Conservation (phyloP, 2,113 vertebrate species). For the Leuciscus idus region DNA sequence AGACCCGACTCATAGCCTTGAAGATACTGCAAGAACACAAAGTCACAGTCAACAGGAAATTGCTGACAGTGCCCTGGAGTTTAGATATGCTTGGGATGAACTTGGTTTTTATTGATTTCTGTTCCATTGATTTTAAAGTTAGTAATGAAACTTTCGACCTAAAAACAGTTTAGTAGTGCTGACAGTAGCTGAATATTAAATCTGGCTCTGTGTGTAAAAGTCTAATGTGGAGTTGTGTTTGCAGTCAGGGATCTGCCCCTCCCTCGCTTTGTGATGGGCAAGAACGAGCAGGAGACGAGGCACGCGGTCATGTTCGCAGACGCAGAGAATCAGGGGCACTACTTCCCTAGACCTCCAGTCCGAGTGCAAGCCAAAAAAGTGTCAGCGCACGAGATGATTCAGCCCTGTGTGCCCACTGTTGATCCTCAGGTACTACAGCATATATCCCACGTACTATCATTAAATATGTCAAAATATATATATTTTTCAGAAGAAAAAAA, state of each 20-base stretch:
- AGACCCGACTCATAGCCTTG: conserved; percentile 30
- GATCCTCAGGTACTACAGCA: conserved; percentile 82
- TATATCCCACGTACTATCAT: neutral
- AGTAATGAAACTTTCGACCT: neutral
- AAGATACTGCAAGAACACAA: conserved; percentile 39
- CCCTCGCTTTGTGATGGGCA: conserved; percentile 90
- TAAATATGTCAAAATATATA: neutral
- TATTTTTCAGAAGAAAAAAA: neutral
- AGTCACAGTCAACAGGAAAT: conserved; percentile 60
- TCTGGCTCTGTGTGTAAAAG: neutral
- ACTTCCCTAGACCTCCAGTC: conserved; percentile 91
- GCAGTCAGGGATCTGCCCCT: conserved; percentile 95
- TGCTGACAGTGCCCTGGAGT: conserved; percentile 45
- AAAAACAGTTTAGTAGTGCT: neutral
- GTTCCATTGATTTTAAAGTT: neutral
- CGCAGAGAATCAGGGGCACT: conserved; percentile 88
- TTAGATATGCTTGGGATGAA: conserved; percentile 14
- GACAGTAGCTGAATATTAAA: neutral
- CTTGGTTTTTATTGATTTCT: conserved; percentile 22
- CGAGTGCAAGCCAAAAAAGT: conserved; percentile 91
- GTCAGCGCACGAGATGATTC: conserved; percentile 88
- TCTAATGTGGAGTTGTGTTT: conserved; percentile 39
- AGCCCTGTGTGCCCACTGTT: conserved; percentile 78
- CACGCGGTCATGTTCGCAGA: conserved; percentile 87
- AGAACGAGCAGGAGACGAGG: conserved; percentile 91